Percentiles rank a stretch among this genome's conserved stretches.
phyloP scores from a whole-genome alignment of 2,888 invertebrate species.

The Ochropacha duplaris region DNA sequence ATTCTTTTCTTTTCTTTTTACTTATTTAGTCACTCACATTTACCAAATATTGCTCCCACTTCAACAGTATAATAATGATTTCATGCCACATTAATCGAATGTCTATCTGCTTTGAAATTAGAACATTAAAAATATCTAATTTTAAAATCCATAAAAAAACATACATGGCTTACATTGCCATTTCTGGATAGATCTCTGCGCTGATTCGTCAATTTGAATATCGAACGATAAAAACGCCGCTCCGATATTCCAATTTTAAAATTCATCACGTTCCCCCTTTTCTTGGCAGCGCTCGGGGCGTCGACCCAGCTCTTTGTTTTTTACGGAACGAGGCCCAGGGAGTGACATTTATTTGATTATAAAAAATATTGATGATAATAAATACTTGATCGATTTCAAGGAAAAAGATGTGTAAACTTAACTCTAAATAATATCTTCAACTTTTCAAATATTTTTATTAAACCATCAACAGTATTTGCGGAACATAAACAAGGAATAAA shows the following conservation, averaged over 20 bases:
- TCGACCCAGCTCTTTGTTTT: constrained; percentile 22
- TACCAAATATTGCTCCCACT: too few relatives aligned
- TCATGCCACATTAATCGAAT: background rate
- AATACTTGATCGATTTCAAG: background rate
- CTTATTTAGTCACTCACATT: background rate
- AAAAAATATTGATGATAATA: background rate
- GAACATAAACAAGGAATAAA: constrained; percentile 23
- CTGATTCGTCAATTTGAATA: constrained; percentile 65
- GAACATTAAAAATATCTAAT: background rate
- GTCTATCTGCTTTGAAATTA: background rate
- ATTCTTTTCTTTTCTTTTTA: background rate
- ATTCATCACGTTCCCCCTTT: constrained; percentile 51
- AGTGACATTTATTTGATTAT: constrained; percentile 36
- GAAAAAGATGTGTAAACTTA: background rate
- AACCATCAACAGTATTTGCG: constrained; percentile 6
- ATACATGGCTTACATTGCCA: background rate
- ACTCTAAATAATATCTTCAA: background rate
- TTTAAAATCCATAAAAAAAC: background rate
- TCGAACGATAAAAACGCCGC: constrained; percentile 48
- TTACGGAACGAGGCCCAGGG: background rate
- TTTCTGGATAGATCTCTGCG: constrained; percentile 28
- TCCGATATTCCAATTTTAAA: constrained; percentile 59
- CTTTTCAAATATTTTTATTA: background rate
- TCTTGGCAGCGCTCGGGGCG: constrained; percentile 23
- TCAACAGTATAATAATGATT: too few relatives aligned